Evolutionary conservation across 2,888 invertebrate species (phyloP).

Genomic region (Eupithecia subfuscata): DNA sequence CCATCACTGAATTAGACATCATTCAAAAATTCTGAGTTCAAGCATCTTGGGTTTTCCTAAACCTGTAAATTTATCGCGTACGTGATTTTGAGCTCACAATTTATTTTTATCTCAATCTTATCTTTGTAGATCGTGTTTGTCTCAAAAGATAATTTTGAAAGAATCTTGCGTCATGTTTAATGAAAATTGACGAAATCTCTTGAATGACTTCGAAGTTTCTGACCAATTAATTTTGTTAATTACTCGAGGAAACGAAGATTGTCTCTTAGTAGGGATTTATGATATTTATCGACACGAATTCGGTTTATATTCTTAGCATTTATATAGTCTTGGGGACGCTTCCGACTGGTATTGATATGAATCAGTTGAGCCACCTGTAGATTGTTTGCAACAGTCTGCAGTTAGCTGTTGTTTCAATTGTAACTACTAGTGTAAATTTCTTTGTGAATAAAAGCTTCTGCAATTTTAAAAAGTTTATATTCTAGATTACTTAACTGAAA

Average conservation of each 20-base stretch:
- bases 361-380: too few relatives aligned
- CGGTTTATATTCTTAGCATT: not conserved
- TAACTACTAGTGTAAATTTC: too few relatives aligned
- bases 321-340: too few relatives aligned
- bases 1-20: not conserved
- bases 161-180: conserved; percentile 31
- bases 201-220: not conserved
- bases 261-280: not conserved
- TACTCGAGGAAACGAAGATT: not conserved
- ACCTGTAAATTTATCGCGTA: conserved; percentile 7
- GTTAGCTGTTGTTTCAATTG: too few relatives aligned
- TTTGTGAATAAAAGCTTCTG: too few relatives aligned
- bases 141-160: conserved; percentile 37
- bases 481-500: too few relatives aligned
- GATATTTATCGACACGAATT: not conserved
- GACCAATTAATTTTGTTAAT: not conserved
- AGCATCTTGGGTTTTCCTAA: conserved; percentile 1
- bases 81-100: conserved; percentile 27
- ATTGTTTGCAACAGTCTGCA: too few relatives aligned
- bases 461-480: too few relatives aligned
- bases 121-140: conserved; percentile 36
- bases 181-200: not conserved
- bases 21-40: not conserved
- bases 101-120: conserved; percentile 29
- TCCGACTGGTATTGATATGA: too few relatives aligned